These are phyloP conservation scores for Trachelus iudaicus DNA, from an alignment of 2,888 invertebrate species.

Conservation along the genomic window DNA sequence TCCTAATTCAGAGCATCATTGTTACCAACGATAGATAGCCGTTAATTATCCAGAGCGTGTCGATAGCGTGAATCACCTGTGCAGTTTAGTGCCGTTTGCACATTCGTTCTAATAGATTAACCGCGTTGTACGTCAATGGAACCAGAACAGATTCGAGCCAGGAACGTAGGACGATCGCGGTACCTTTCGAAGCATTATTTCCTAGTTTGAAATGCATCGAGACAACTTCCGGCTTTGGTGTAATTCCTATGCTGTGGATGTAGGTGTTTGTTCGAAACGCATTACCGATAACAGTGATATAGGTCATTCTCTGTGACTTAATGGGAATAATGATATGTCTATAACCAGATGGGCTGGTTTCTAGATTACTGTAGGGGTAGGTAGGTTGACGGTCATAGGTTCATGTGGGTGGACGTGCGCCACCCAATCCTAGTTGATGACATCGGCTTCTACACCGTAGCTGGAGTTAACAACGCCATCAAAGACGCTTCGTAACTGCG, in stretches of 20 bases:
- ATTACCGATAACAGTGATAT: not conserved
- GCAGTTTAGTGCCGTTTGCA: slow-evolving; percentile 26
- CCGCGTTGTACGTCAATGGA: not conserved
- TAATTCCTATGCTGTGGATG: not conserved
- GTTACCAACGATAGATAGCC: slow-evolving; percentile 34
- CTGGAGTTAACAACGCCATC: not conserved
- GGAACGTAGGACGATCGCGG: not conserved
- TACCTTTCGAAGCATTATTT: not conserved
- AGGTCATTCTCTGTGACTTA: not conserved
- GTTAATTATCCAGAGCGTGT: slow-evolving; percentile 36
- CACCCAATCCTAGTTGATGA: not conserved
- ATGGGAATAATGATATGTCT: not conserved
- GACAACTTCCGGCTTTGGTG: not conserved
- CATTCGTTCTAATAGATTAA: not conserved
- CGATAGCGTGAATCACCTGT: slow-evolving; percentile 26
- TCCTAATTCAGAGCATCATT: slow-evolving; percentile 36
- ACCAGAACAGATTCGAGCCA: not conserved
- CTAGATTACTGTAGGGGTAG: not conserved
- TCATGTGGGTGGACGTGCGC: not conserved
- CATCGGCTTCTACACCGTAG: not conserved
- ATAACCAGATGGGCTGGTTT: not conserved
- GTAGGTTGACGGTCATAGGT: not conserved
- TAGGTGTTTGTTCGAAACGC: not conserved
- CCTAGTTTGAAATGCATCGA: not conserved
- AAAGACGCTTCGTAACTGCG: slow-evolving; percentile 1